Evolutionary conservation across 2,888 invertebrate species (phyloP).

Genomic region (Apotomis turbidana): DNA sequence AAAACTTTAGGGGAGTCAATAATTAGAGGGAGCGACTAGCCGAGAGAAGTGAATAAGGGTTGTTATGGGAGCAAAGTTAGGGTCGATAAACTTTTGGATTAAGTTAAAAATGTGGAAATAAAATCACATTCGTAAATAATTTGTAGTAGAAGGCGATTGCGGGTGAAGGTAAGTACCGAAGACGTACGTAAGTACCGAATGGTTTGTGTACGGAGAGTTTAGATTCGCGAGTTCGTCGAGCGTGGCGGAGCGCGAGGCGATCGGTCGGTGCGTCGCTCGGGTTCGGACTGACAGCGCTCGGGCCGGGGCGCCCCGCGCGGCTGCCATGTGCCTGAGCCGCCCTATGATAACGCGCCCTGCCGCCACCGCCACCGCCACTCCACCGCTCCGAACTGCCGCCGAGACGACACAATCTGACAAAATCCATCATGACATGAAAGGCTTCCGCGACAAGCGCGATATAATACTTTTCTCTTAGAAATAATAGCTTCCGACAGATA

Average conservation of each 20-base stretch:
- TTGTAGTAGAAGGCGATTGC: slow-evolving; percentile 20
- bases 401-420: slow-evolving; percentile 61
- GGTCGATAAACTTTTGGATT: slow-evolving; percentile 77
- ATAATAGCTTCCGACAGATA: slow-evolving; percentile 46
- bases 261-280: slow-evolving; percentile 76
- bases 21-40: slow-evolving; percentile 80
- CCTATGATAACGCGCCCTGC: slow-evolving; percentile 66
- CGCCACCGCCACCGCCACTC: slow-evolving; percentile 43
- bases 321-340: slow-evolving; percentile 56
- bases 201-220: slow-evolving; percentile 76
- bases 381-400: slow-evolving; percentile 45
- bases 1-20: slow-evolving; percentile 81
- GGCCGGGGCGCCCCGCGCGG: slow-evolving; percentile 74
- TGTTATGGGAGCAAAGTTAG: slow-evolving; percentile 71
- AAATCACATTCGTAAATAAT: slow-evolving; percentile 14
- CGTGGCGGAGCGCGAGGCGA: slow-evolving; percentile 71
- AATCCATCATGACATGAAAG: slow-evolving; percentile 67
- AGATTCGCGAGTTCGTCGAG: slow-evolving; percentile 74
- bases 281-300: slow-evolving; percentile 70
- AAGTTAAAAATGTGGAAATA: slow-evolving; percentile 15
- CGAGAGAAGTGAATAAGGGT: slow-evolving; percentile 78
- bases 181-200: slow-evolving; percentile 20
- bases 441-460: slow-evolving; percentile 53
- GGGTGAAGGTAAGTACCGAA: slow-evolving; percentile 25
- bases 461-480: slow-evolving; percentile 47